Evolutionary conservation across 2,797 vertebrate genomes (phyloP), one percentile per base, ranked within the genome.

Genomic region (Myiotriccus ornatus): DNA sequence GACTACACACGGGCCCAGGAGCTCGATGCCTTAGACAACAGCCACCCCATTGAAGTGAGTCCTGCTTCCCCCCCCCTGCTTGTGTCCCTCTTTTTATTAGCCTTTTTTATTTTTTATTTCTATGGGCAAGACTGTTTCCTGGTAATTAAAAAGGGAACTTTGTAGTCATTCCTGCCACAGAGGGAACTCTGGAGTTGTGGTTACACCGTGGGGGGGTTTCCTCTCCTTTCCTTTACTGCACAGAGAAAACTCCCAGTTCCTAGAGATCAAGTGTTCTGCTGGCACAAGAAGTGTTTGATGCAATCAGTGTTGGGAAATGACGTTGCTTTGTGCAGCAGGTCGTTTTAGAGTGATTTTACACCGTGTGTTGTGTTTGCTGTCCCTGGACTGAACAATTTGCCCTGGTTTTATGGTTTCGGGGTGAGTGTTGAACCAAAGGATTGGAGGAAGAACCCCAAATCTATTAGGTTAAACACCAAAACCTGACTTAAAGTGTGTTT

Each of bases 1-100:
- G 99, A 99, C 96, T 99, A 99, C 93, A 99, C 99, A 3, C 98
- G 99, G 3, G 99, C 99, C 78, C 98, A 99, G 84, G 99, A 99
- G 93, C 98, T 99, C 56, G 99, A 99, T 22, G 99, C 99, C 18
- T 98, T 99, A 97, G 99, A 99, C 97, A 99, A 99, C 98, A 99
- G 99, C 96, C 99, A 99, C 84, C 99, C 99, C 67, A 99, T 99
- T 62, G 99, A 99, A 39, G 76, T 79, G 4, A 20, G 4, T 2
- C 35, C 82, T 24, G 2, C 1, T 28, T 55, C 21, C 4, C 15
- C 49, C 16, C 39, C 5, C 19, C 24, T 17, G 27, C 60, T 14
- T 43, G 14, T 13, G 3, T 22, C 15, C 24, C 21, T 28, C 6
- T 11, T 18, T 50, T 28, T 28, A 50, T 17, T 11, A 50, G 49